Evolutionary conservation across 2,797 vertebrate species (phyloP).

Genomic region (Sparus aurata): DNA sequence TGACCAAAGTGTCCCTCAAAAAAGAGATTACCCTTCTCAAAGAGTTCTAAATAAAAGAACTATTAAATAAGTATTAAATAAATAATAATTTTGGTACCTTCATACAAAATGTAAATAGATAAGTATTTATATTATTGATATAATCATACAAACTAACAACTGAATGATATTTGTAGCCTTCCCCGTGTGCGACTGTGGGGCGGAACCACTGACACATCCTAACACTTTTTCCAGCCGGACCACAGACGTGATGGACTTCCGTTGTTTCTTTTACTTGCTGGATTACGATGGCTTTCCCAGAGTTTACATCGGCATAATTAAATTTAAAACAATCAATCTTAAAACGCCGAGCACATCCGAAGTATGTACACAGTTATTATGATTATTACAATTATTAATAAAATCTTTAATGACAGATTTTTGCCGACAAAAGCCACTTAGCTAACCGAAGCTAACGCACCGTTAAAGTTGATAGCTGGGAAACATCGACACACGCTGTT

Average conservation of each 20-base stretch:
- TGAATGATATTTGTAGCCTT: background rate
- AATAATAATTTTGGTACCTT: too few relatives aligned
- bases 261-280: conserved; percentile 27
- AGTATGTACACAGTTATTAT: conserved; percentile 37
- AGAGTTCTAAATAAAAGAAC: too few relatives aligned
- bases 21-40: too few relatives aligned
- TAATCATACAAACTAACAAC: background rate
- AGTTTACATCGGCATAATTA: conserved; percentile 48
- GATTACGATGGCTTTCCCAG: conserved; percentile 69
- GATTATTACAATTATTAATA: background rate
- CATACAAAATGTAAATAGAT: background rate
- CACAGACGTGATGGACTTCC: background rate
- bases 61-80: too few relatives aligned
- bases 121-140: background rate
- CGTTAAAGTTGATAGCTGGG: background rate
- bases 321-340: background rate
- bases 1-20: too few relatives aligned
- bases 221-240: conserved; percentile 42
- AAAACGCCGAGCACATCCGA: background rate
- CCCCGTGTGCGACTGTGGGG: too few relatives aligned
- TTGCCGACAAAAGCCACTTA: background rate
- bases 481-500: background rate
- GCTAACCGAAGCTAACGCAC: conserved; percentile 10
- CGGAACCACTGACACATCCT: conserved; percentile 34
- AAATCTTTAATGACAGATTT: background rate